Evolutionary conservation across 2,113 vertebrate species (phyloP), one percentile per base, ranked within the genome.

Genomic region (Phalacrocorax brasilianus): DNA sequence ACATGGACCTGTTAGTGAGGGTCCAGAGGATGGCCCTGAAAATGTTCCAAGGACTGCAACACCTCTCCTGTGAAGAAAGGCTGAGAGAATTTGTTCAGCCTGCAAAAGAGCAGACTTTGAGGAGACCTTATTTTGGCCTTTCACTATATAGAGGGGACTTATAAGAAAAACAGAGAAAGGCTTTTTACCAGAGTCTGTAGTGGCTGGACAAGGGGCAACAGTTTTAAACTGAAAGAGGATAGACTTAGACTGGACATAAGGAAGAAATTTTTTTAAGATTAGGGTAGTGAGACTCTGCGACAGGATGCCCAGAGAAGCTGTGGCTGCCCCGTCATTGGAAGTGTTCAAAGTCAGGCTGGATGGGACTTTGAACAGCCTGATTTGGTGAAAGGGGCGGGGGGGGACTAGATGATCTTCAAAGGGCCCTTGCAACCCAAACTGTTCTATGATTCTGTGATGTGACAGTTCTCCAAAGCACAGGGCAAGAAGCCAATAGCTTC

Each of bases 1-100:
- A 35, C 38, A n/a, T 13, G 14, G 38, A 53, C 14, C 14, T 55
- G 26, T 55, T 35, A 13, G 24, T 44, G 14, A 0, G 0, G 3
- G 38, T 22, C 11, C 38, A 53, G 23, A 9, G 32, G 18, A 53
- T 8, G 40, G 14, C 4, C 38, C 28, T 3, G 11, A 44, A 79
- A n/a, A 44, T n/a, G 19, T 16, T 44, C 18, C 5, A 19, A 28
- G 24, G 13, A 32, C 6, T 66, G 19, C 14, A 79, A 9, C 38
- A 45, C 11, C 14, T 66, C 11, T 20, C 18, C 45, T 47, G 14
- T 47, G 19, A 27, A 28, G 38, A 65, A n/a, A 79, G 5, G 30
- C 23, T 79, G 28, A 44, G 58, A 76, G 28, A n/a, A 23, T 44
- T 28, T 44, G 61, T 53, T 65, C 49, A 53, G 30, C 23, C 30